Conservation (phyloP, 92 coral and sea anemone species). For the Desmophyllum pertusum region DNA sequence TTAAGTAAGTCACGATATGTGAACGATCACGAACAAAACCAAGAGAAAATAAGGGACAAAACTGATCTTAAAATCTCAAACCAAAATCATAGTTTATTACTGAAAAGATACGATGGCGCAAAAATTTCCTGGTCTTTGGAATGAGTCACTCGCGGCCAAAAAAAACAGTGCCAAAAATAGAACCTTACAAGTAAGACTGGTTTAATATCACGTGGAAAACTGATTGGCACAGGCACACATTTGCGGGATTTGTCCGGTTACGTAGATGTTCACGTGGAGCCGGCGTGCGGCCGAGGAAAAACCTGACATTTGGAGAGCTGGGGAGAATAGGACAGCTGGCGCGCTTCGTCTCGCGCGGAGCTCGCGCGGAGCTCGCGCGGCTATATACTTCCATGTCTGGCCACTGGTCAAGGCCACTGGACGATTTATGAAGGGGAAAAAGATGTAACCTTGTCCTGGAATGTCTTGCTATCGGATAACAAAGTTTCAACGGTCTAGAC, state of each 20-base stretch:
- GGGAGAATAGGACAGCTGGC: not conserved
- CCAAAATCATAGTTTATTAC: no score
- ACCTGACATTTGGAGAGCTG: not conserved
- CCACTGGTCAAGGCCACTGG: not conserved
- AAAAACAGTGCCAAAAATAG: no score
- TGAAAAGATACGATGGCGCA: no score
- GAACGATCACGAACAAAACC: no score
- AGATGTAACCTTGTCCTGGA: not conserved
- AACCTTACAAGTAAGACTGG: no score
- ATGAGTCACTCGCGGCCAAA: no score
- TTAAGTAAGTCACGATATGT: no score
- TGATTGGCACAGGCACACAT: conserved; percentile 1
- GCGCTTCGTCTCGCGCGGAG: not conserved
- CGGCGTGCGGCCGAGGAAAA: not conserved
- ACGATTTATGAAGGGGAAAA: not conserved
- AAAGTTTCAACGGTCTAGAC: not conserved
- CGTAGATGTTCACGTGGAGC: not conserved
- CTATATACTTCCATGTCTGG: no score
- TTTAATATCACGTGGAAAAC: conserved; percentile 10
- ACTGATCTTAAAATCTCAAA: no score
- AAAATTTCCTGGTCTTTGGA: no score
- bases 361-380: no score
- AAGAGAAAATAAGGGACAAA: no score
- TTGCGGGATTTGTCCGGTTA: not conserved
- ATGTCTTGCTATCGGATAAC: not conserved